Percentiles rank a stretch among this genome's conserved stretches.
Conservation (phyloP, 2,888 invertebrate species). For the Brassicogethes aeneus region DNA sequence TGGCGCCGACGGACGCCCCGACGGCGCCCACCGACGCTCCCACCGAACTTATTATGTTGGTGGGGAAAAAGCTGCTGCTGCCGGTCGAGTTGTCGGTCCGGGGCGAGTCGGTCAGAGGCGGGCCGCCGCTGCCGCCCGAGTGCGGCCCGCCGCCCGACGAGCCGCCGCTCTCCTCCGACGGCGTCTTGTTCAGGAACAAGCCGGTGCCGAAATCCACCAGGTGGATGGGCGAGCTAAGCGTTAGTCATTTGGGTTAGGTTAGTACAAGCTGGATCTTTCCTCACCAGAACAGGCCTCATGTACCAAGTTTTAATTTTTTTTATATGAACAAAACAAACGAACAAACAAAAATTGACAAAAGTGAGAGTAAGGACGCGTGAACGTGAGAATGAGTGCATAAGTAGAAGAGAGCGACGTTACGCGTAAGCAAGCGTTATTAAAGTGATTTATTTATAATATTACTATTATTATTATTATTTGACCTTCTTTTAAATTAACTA, state of each 20-base stretch:
- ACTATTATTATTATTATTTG: no score
- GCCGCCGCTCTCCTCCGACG: conserved; percentile 78
- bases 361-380: no score
- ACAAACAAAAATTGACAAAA: no score
- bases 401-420: no score
- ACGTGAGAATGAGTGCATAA: no score
- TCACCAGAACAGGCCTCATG: no score
- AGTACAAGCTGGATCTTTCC: no score
- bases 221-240: conserved; percentile 77
- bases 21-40: conserved; percentile 38
- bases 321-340: no score
- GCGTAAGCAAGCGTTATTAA: no score
- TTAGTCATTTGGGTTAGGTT: conserved; percentile 8
- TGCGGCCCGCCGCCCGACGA: conserved; percentile 44
- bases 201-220: conserved; percentile 94
- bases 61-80: conserved; percentile 38
- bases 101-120: conserved; percentile 58
- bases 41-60: conserved; percentile 38
- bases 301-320: no score
- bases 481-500: no score
- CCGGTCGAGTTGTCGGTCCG: conserved; percentile 33
- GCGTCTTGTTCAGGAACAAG: conserved; percentile 85
- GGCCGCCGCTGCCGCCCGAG: conserved; percentile 40
- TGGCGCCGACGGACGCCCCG: conserved; percentile 33
- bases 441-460: no score